Percentiles rank a stretch among this genome's conserved stretches.
These are phyloP conservation scores for Ciconia boyciana DNA, from an alignment of 2,113 vertebrate species.

Conservation along the genomic window DNA sequence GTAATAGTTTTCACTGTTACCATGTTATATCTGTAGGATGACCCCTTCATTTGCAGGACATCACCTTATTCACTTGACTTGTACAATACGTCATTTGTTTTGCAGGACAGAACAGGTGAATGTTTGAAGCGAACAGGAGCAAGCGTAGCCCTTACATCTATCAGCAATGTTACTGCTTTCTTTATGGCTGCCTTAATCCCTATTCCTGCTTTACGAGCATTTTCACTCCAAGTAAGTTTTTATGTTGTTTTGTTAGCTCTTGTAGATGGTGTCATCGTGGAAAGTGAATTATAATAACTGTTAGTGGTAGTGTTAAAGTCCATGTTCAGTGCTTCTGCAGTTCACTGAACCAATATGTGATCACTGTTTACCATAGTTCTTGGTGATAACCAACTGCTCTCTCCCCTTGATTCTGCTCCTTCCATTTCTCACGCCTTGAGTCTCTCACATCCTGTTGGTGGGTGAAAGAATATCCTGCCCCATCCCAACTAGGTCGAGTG, in stretches of 20 bases:
- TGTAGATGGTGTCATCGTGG: not conserved
- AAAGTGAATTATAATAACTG: not conserved
- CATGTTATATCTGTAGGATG: not conserved
- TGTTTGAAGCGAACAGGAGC: slow-evolving; percentile 92
- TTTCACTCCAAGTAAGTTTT: slow-evolving; percentile 87
- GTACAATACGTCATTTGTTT: not conserved
- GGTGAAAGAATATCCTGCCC: not conserved
- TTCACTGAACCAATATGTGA: not conserved
- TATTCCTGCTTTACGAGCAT: slow-evolving; percentile 89
- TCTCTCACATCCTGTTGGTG: not conserved
- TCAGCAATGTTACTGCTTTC: slow-evolving; percentile 93
- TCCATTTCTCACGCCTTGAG: not conserved
- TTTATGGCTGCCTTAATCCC: slow-evolving; percentile 95
- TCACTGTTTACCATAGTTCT: not conserved
- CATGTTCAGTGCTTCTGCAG: not conserved
- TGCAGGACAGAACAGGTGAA: slow-evolving; percentile 90
- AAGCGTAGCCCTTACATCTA: slow-evolving; percentile 90
- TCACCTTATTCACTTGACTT: not conserved
- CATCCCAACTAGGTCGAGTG: not conserved
- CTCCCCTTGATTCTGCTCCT: not conserved
- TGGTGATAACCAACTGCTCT: not conserved
- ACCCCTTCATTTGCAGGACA: not conserved
- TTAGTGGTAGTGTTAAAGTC: not conserved
- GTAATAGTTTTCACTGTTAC: not conserved
- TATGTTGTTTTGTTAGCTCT: not conserved